Evolutionary conservation across 2,113 vertebrate species (phyloP), one percentile per base, ranked within the genome.

Genomic region (Caracal caracal): DNA sequence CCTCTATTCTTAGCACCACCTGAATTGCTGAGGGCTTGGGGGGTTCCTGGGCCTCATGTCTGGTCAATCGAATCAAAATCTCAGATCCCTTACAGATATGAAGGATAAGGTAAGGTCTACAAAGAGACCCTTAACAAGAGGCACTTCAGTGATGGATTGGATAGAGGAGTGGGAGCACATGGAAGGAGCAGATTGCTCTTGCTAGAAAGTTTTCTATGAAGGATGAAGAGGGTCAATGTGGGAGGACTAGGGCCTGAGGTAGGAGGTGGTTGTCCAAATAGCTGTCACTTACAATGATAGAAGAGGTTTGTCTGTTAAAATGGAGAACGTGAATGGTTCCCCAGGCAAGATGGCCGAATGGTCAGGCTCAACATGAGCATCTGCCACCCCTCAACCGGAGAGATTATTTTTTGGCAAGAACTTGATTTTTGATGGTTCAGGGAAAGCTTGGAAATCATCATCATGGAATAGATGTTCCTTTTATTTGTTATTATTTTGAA

Each of bases 1-100:
- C 8, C 17, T 61, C 2, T 8, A 4, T 81, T 90, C 59, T 89
- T 19, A n/a, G 51, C n/a, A 5, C 53, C 24, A 7, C 5, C 12
- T 0, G 0, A 28, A 19, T 88, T 88, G 26, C 49, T 4, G 2
- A 7, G 10, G 6, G 35, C 0, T 33, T 35, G 20, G 40, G 22
- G 19, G 28, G 5, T 65, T 82, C 15, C 53, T 49, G 9, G 15
- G 19, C 85, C 56, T 49, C 28, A 17, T 68, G 37, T 53, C 66
- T 26, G 33, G 24, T 78, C 59, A 17, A 2, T 51, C 6, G 1
- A 26, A 22, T 94, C 28, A n/a, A 28, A 49, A 40, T 78, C 79
- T 90, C 30, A 59, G 22, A 19, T 63, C 7, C 22, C 22, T 3
- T 71, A 19, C 20, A 28, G 61, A 73, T 56, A 26, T 43, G n/a